Percentiles rank a stretch among this genome's conserved stretches.
Conservation (phyloP, 1,140 invertebrate species). For the Atta cephalotes region DNA sequence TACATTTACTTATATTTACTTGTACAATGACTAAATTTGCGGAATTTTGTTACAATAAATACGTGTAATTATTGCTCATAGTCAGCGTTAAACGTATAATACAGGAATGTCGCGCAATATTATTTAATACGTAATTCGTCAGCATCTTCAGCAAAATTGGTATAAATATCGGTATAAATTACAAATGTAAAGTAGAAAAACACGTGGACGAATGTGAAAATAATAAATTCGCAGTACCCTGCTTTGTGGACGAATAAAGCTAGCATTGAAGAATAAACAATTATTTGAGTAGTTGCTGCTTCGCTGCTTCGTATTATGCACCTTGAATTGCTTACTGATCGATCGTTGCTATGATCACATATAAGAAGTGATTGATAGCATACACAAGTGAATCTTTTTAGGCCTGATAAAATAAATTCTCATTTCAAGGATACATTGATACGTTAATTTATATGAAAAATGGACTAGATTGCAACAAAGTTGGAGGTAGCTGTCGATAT, state of each 20-base stretch:
- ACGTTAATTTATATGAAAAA: constrained; percentile 34
- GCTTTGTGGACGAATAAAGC: constrained; percentile 48
- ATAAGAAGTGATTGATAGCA: constrained; percentile 26
- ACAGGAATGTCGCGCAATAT: constrained; percentile 35
- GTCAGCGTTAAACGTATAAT: constrained; percentile 24
- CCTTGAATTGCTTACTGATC: constrained; percentile 31
- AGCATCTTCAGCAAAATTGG: constrained; percentile 37
- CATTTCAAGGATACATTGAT: constrained; percentile 21
- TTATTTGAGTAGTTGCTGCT: constrained; percentile 20
- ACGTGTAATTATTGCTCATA: constrained; percentile 49
- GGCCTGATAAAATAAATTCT: constrained; percentile 48
- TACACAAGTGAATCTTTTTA: constrained; percentile 32
- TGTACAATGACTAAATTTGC: not conserved
- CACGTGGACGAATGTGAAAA: constrained; percentile 35
- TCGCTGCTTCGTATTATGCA: constrained; percentile 30
- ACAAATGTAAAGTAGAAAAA: constrained; percentile 46
- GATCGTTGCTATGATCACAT: not conserved
- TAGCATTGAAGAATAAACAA: constrained; percentile 46
- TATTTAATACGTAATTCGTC: constrained; percentile 25
- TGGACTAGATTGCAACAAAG: constrained; percentile 31
- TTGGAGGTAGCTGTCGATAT: constrained; percentile 23
- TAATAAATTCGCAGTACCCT: constrained; percentile 52
- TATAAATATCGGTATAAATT: constrained; percentile 52
- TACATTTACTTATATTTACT: constrained; percentile 4
- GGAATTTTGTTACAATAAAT: constrained; percentile 22